Evolutionary conservation across 2,113 vertebrate genomes (phyloP), one percentile per base, ranked within the genome.

Genomic region (Amphiprion ocellaris): DNA sequence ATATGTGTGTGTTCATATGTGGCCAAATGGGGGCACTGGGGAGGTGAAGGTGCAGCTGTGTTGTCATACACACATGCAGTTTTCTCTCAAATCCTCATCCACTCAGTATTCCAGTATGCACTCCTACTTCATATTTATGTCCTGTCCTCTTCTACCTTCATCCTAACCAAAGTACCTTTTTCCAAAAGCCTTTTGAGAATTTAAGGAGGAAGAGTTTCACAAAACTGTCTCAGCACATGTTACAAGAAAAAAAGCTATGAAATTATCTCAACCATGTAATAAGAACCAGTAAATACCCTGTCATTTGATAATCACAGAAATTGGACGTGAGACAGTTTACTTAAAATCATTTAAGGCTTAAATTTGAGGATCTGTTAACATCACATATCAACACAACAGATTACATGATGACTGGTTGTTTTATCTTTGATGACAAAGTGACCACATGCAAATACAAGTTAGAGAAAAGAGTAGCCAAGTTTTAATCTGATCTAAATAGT

Each of bases 21-120:
- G 86, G 79, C 58, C 65, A 56, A 65, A 82, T 81, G 66, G 87
- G 78, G 93, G 92, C 89, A 88, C 91, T 90, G 77, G 86, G 87
- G 89, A 49, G 65, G 74, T 69, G 47, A 55, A 53, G 77, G 70
- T 81, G 74, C 67, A 75, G 71, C 75, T 79, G 79, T 82, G 78
- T 77, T 84, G 79, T 63, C 52, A 50, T n/a, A 50, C 76, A 82
- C 71, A 79, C 68, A 55, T 17, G 50, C 62, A 79, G 41, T 23
- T 75, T 24, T 44, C 44, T 24, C 7, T 37, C 33, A 37, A 10
- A 37, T 37, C 8, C 33, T 37, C 33, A 37, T 37, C 33, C 33
- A 54, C 28, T 30, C 19, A n/a, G 11, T 17, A 44, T 10, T 52
- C 15, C 28, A 41, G 0, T 44, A 4, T 26, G 16, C 9, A 10